Base-by-base conservation (phyloP, 1,140 invertebrate species). In the Saxidomus purpurata region DNA sequence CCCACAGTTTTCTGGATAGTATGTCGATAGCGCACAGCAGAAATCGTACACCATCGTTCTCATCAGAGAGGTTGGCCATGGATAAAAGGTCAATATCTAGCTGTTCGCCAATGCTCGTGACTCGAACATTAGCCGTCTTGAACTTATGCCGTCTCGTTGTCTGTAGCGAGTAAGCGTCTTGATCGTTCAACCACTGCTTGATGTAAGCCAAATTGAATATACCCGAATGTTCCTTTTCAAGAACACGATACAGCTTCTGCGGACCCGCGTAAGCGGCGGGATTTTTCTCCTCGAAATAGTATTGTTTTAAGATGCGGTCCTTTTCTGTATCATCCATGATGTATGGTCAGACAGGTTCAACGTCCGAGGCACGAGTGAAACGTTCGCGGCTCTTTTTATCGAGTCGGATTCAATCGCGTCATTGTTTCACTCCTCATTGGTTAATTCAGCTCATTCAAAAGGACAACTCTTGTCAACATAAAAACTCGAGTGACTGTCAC, bases 1-100 rank as follows among this genome's bases (percentile, higher is more conserved):
- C 77, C 87, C 86, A 89, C 15, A 90, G 71, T 87, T 86, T 88
- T 61, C 47, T 74, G n/a, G n/a, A n/a, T n/a, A n/a, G n/a, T n/a
- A 49, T 76, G 43, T 90, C 86, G 4, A 89, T 89, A 28, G 71
- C 86, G n/a, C 90, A 77, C 2, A 92, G 69, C 13, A 92, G 49
- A 61, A 71, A 92, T 40, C 83, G 84, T 52, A 83, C 69, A n/a
- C 87, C 82, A 40, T 76, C 63, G 63, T 92, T 90, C 22, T 77
- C 31, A 6, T 83, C 86, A 19, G 89, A 71, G 17, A 90, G 55
- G 40, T 80, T 79, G 28, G 86, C 22, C 31, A 92, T 38, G n/a
- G 84, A 77, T 36, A 84, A 74, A 31, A 92, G 52, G 83, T 92
- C 91, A 36, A 81, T 63, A 43, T 90, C 91, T 4, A 59, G 79